phyloP scores from a whole-genome alignment of 2,113 vertebrate genomes.

The Pelecanoides urinatrix region DNA sequence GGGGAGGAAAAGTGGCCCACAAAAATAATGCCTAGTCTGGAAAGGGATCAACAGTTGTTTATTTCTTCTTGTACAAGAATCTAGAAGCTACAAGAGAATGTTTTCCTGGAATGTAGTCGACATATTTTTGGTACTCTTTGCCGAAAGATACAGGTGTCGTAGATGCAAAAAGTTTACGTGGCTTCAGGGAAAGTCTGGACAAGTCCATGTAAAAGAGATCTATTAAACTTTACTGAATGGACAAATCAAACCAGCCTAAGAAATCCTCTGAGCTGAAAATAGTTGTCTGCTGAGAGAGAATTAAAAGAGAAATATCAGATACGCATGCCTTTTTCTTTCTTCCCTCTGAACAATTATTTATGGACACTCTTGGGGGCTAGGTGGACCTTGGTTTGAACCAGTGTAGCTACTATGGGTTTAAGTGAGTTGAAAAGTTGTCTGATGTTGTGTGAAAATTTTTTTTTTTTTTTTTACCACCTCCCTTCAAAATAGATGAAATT shows the following conservation, averaged over 20 bases:
- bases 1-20: neutral
- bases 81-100: neutral
- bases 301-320: neutral
- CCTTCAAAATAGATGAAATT: conserved; percentile 87
- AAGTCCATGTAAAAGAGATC: neutral
- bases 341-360: neutral
- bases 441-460: neutral
- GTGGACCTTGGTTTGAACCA: neutral
- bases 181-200: neutral
- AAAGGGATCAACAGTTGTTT: neutral
- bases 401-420: neutral
- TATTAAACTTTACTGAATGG: neutral
- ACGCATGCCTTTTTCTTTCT: neutral
- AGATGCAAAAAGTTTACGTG: neutral
- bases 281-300: neutral
- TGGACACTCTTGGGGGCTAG: neutral
- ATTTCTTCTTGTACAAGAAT: neutral
- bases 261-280: neutral
- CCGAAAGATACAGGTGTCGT: neutral
- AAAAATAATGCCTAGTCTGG: neutral
- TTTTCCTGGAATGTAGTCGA: neutral
- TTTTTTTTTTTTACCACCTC: neutral
- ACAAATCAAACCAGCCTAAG: neutral
- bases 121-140: neutral
- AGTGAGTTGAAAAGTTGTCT: neutral